Percentiles rank a stretch among this genome's conserved stretches.
These are phyloP conservation scores for Drosophila kikkawai DNA, from an alignment of 1,140 invertebrate genomes.

Conservation along the genomic window DNA sequence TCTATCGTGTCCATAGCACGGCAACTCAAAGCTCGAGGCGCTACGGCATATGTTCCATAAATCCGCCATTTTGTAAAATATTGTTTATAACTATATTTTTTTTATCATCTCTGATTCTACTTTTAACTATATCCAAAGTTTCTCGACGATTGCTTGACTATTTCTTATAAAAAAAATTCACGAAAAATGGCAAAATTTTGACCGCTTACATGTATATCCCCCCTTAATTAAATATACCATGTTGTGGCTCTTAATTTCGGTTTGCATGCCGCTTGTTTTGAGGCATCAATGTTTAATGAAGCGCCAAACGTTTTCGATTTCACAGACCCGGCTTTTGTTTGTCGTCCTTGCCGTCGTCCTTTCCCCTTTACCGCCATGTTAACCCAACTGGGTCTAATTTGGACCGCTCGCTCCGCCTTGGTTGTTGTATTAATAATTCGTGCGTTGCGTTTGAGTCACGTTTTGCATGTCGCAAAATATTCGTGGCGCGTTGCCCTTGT, in stretches of 20 bases:
- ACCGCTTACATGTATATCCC: too few relatives aligned
- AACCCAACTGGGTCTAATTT: slow-evolving; percentile 77
- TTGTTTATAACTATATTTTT: too few relatives aligned
- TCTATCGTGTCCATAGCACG: too few relatives aligned
- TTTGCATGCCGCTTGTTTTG: slow-evolving; percentile 41
- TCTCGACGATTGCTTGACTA: too few relatives aligned
- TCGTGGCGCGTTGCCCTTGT: slow-evolving; percentile 61
- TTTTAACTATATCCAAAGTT: too few relatives aligned
- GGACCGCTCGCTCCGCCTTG: slow-evolving; percentile 11
- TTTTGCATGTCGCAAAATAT: slow-evolving; percentile 63
- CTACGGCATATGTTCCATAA: too few relatives aligned
- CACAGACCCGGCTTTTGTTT: slow-evolving; percentile 48
- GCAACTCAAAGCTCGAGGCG: too few relatives aligned
- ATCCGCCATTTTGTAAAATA: too few relatives aligned
- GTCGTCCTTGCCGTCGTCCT: slow-evolving; percentile 31
- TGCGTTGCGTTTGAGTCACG: slow-evolving; percentile 77
- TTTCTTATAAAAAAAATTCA: too few relatives aligned
- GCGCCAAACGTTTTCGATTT: slow-evolving; percentile 79
- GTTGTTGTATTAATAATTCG: slow-evolving; percentile 75
- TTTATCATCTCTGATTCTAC: too few relatives aligned
- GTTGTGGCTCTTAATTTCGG: slow-evolving; percentile 48
- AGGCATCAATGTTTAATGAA: slow-evolving; percentile 79
- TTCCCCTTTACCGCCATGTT: slow-evolving; percentile 41
- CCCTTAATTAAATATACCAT: slow-evolving; percentile 55
- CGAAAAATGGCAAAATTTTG: too few relatives aligned